These are phyloP conservation scores for Glaucopsyche alexis DNA, from an alignment of 2,888 invertebrate species.

Conservation along the genomic window DNA sequence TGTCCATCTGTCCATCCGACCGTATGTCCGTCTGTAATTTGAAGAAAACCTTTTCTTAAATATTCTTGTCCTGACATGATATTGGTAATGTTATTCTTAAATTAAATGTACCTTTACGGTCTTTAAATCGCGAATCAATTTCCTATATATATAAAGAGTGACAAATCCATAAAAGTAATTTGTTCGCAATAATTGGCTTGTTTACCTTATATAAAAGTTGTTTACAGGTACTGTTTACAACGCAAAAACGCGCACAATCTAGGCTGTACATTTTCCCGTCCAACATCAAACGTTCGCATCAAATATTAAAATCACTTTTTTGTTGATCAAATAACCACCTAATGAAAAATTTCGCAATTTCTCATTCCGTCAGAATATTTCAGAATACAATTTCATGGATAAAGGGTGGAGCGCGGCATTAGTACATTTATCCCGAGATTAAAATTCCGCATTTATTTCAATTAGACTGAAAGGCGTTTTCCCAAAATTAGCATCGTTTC, in stretches of 20 bases:
- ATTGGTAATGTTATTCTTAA: no score
- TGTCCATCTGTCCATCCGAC: no score
- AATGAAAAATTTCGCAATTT: slow-evolving; percentile 9
- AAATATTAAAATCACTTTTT: slow-evolving; percentile 22
- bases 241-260: not conserved
- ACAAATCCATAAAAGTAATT: not conserved
- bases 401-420: slow-evolving; percentile 25
- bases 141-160: not conserved
- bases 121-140: not conserved
- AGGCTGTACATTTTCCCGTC: not conserved
- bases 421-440: slow-evolving; percentile 47
- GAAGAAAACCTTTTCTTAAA: no score
- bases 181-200: not conserved
- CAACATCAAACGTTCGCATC: not conserved
- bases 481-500: slow-evolving; percentile 65
- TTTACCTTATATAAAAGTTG: not conserved
- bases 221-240: not conserved
- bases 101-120: no score
- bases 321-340: slow-evolving; percentile 22
- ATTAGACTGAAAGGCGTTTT: slow-evolving; percentile 62
- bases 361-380: slow-evolving; percentile 4
- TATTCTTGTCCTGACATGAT: no score
- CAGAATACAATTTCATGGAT: slow-evolving; percentile 18
- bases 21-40: no score
- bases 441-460: slow-evolving; percentile 70